Conservation (phyloP, 2,113 vertebrate genomes). For the Perognathus longimembris region DNA sequence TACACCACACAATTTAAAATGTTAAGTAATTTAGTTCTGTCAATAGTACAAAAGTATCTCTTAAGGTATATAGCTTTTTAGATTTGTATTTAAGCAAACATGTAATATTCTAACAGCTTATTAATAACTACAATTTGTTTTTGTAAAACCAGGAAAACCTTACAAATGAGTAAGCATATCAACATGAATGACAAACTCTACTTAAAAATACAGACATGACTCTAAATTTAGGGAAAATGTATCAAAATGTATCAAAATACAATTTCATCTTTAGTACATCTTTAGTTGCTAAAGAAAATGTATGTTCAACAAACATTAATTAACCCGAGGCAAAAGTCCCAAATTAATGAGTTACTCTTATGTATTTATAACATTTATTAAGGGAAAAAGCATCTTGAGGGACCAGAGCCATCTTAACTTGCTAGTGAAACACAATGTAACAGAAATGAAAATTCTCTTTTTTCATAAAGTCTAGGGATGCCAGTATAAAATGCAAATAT, state of each 20-base stretch:
- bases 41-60: neutral
- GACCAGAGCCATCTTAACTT: neutral
- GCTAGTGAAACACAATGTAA: constrained; percentile 22
- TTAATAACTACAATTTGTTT: constrained; percentile 26
- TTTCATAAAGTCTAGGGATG: constrained; percentile 48
- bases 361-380: constrained; percentile 51
- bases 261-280: constrained; percentile 40
- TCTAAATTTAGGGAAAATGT: constrained; percentile 62
- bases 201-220: neutral
- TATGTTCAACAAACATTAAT: constrained; percentile 32
- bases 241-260: neutral
- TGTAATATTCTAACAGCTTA: neutral
- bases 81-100: constrained; percentile 3
- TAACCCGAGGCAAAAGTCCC: neutral
- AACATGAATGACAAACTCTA: neutral
- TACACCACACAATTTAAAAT: neutral
- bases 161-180: constrained; percentile 3
- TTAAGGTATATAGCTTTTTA: neutral
- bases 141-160: constrained; percentile 33
- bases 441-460: constrained; percentile 53
- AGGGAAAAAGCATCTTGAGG: constrained; percentile 19
- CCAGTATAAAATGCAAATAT: constrained; percentile 59
- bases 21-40: neutral
- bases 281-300: constrained; percentile 11
- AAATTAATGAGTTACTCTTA: constrained; percentile 46